phyloP scores from a whole-genome alignment of 1,140 invertebrate species.

The Aphelinus atriplicis region DNA sequence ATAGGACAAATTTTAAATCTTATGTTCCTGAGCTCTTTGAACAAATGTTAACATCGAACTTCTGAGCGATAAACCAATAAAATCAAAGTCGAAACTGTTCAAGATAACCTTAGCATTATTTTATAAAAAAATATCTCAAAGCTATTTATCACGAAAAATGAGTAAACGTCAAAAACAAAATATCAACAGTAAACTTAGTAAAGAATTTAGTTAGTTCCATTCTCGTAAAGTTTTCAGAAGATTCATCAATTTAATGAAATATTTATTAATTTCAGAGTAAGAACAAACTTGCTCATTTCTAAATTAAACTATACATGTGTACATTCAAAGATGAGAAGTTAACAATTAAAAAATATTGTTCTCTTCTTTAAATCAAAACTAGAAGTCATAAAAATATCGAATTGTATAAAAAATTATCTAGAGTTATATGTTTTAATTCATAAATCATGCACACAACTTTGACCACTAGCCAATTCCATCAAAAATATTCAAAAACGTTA shows the following conservation, averaged over 20 bases:
- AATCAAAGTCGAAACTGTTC: slow-evolving; percentile 45
- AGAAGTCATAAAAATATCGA: slow-evolving; percentile 8
- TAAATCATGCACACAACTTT: slow-evolving; percentile 23
- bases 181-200: no score
- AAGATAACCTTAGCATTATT: slow-evolving; percentile 62
- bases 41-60: no score
- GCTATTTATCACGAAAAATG: not conserved
- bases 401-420: not conserved
- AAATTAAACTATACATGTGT: slow-evolving; percentile 37
- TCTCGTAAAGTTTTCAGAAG: no score
- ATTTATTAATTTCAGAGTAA: slow-evolving; percentile 30
- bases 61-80: not conserved
- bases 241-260: slow-evolving; percentile 10
- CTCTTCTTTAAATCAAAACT: slow-evolving; percentile 16
- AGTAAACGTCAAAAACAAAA: no score
- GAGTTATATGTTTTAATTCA: no score
- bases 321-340: slow-evolving; percentile 29
- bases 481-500: slow-evolving; percentile 6
- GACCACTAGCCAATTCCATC: slow-evolving; percentile 23
- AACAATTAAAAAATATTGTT: slow-evolving; percentile 34
- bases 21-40: no score
- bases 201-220: no score
- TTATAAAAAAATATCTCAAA: slow-evolving; percentile 38
- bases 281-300: slow-evolving; percentile 13
- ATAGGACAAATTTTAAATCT: no score